Base-by-base conservation (phyloP, 2,797 vertebrate species). In the Oryzias sinensis region DNA sequence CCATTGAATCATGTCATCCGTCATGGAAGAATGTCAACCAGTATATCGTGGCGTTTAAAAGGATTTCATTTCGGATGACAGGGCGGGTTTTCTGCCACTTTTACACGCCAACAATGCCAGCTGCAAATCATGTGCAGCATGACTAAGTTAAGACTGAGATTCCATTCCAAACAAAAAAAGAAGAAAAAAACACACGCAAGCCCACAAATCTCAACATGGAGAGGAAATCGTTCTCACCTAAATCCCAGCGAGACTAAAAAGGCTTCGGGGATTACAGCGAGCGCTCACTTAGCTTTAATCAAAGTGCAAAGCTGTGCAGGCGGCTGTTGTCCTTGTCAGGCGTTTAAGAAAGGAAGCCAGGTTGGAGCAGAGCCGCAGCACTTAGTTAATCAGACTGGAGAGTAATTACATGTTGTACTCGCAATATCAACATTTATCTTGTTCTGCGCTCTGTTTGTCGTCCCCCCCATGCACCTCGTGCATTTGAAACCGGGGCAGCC, bases 201-300 rank as follows among this genome's bases (percentile, higher is more conserved):
- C 64, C 33, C 58, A 15, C 68, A 71, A 76, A 83, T 79, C n/a
- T n/a, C 29, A 29, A 54, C 4, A 53, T 69, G 33, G 76, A 59
- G 79, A 72, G 78, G 68, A 88, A 87, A 84, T 73, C n/a, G n/a
- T n/a, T n/a, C n/a, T n/a, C n/a, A n/a, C 79, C 79, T 83, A 81
- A 87, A 86, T 84, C 85, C n/a, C n/a, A n/a, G 17, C 59, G 69
- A 79, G 83, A 80, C 84, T 71, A 77, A 80, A n/a, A 84, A 69
- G 80, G 82, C 84, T 82, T 79, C n/a, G 16, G 47, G 85, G 86
- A 89, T 89, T 87, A 86, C 72, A 81, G 82, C 71, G 1, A n/a
- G 72, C 52, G 69, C 83, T 87, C 85, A 80, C n/a, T n/a, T 87
- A 74, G 81, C 82, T 87, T 81, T 85, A 83, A 87, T 88, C 82